Percentiles rank a stretch among this genome's conserved stretches.
Conservation (phyloP, 2,888 invertebrate genomes). For the Gortyna flavago region DNA sequence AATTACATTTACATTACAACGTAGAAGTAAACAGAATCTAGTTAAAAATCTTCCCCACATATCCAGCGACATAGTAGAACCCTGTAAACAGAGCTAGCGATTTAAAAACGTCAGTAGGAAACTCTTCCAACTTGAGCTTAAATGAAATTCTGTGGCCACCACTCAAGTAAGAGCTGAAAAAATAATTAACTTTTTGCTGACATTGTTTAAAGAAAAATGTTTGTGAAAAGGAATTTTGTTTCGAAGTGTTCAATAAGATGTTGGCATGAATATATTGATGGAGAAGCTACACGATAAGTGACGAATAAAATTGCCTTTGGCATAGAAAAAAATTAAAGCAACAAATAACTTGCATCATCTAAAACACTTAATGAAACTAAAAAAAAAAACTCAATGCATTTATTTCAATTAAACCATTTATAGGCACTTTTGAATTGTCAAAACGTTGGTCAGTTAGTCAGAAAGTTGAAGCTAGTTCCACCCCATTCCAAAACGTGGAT, state of each 20-base stretch:
- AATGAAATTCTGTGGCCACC: slow-evolving; percentile 71
- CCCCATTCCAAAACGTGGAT: too few species aligned
- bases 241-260: slow-evolving; percentile 6
- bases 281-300: too few species aligned
- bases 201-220: slow-evolving; percentile 38
- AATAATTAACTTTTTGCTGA: slow-evolving; percentile 60
- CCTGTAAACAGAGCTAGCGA: slow-evolving; percentile 55
- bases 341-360: too few species aligned
- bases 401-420: too few species aligned
- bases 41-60: slow-evolving; percentile 35
- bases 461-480: too few species aligned
- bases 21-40: slow-evolving; percentile 9
- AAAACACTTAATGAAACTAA: too few species aligned
- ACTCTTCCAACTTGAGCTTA: slow-evolving; percentile 52
- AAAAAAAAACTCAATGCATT: too few species aligned
- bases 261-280: not conserved
- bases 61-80: slow-evolving; percentile 13
- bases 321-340: too few species aligned
- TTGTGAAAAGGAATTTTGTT: slow-evolving; percentile 15
- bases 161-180: slow-evolving; percentile 53
- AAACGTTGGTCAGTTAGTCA: too few species aligned
- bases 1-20: slow-evolving; percentile 19
- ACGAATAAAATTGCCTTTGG: too few species aligned
- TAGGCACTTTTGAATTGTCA: too few species aligned
- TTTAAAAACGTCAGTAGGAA: slow-evolving; percentile 67